Conservation (phyloP, 2,797 vertebrate species). For the Paguma larvata region DNA sequence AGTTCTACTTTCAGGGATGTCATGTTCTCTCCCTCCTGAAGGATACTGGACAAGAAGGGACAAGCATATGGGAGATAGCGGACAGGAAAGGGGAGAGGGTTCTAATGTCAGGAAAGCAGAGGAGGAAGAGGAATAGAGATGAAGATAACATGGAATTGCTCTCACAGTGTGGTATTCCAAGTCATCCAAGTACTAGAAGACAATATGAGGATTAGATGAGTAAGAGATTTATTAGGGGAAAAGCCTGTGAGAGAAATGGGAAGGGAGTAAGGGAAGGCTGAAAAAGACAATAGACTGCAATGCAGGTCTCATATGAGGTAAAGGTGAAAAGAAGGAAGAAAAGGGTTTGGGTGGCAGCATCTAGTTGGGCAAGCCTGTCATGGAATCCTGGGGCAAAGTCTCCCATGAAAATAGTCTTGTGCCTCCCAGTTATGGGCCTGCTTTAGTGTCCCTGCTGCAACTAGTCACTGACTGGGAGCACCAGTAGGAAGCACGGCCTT, state of each 20-base stretch:
- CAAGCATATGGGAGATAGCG: background rate
- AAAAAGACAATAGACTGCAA: background rate
- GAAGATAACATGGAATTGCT: background rate
- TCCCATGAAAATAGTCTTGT: background rate
- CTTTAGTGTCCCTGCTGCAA: background rate
- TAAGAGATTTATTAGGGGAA: background rate
- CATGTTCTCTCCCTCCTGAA: background rate
- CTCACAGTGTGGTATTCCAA: background rate
- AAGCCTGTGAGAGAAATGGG: background rate
- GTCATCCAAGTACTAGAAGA: background rate
- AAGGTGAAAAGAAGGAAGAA: background rate
- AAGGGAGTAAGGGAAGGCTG: background rate
- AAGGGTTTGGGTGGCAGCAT: background rate
- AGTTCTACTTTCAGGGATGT: background rate
- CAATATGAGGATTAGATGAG: background rate
- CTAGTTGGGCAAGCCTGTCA: background rate
- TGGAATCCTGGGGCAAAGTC: background rate
- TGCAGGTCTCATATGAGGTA: background rate
- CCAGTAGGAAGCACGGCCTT: background rate
- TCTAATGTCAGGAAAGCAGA: background rate
- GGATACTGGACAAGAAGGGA: background rate
- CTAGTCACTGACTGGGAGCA: background rate
- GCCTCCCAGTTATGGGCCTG: background rate
- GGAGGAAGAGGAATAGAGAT: background rate
- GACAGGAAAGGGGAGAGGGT: background rate